Evolutionary conservation across 1,140 invertebrate species (phyloP).

Genomic region (Nomia melanderi): DNA sequence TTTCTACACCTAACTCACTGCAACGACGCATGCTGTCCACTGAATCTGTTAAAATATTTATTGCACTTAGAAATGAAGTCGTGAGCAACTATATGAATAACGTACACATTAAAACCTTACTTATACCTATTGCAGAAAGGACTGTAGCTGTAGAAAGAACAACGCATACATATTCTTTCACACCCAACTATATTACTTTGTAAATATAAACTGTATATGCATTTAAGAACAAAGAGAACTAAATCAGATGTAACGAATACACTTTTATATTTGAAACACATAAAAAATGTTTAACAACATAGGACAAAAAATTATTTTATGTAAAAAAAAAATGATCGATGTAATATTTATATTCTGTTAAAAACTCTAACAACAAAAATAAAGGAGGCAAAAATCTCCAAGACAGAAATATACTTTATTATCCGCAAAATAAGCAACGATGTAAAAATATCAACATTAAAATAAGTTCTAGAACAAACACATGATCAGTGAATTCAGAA

Average conservation of each 20-base stretch:
- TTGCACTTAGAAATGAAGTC: background rate
- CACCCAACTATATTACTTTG: no score
- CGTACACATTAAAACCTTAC: background rate
- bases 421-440: background rate
- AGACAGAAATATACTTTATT: background rate
- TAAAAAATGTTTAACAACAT: background rate
- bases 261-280: no score
- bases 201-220: no score
- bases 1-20: constrained; percentile 87
- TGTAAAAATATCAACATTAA: background rate
- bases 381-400: background rate
- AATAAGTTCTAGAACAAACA: background rate
- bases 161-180: background rate
- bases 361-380: background rate
- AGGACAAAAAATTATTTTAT: background rate
- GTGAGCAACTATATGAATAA: background rate
- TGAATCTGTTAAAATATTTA: constrained; percentile 82
- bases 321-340: background rate
- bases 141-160: no score
- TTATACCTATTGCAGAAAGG: background rate
- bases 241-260: no score
- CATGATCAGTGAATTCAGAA: background rate
- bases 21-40: constrained; percentile 86
- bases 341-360: background rate
- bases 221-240: no score